A percentile compares a stretch with the other conserved stretches of the same genome.
Evolutionary conservation across 92 coral and sea anemone species (phyloP).

Genomic region (Diadumene lineata): DNA sequence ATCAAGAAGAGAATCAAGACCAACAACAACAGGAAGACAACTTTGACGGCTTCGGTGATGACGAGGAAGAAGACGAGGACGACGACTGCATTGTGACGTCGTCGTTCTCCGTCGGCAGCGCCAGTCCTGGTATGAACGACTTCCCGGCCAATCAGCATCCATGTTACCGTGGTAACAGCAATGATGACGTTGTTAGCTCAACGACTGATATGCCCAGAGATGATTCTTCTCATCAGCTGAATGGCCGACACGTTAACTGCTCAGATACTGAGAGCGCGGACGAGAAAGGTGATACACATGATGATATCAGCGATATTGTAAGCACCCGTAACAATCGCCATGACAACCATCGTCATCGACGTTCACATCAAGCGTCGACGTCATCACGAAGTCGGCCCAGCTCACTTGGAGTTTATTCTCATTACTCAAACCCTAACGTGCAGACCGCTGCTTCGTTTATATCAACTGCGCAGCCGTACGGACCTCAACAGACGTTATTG

Average conservation of each 20-base stretch:
- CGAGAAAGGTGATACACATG: conserved; percentile 70
- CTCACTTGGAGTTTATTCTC: conserved; percentile 71
- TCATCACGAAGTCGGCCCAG: conserved; percentile 60
- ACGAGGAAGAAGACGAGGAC: conserved; percentile 73
- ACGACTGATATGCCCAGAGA: conserved; percentile 57
- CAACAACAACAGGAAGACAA: conserved; percentile 47
- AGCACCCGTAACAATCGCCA: conserved; percentile 12
- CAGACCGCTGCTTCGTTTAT: conserved; percentile 61
- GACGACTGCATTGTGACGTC: conserved; percentile 90
- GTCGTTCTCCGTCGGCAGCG: conserved; percentile 78
- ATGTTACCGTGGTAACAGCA: conserved; percentile 36
- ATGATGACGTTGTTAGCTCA: conserved; percentile 70
- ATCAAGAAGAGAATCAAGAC: conserved; percentile 32
- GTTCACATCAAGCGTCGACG: conserved; percentile 24
- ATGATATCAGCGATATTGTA: conserved; percentile 29
- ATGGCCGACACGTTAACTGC: conserved; percentile 48
- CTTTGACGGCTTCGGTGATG: conserved; percentile 71
- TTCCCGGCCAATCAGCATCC: conserved; percentile 43
- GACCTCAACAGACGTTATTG: conserved; percentile 70
- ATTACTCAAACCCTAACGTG: conserved; percentile 48
- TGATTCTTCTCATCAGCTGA: conserved; percentile 28
- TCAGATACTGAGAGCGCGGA: conserved; percentile 89
- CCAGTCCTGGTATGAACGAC: conserved; percentile 69
- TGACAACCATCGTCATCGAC: conserved; percentile 21
- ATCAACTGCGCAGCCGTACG: conserved; percentile 69